A percentile compares a stretch with the other conserved stretches of the same genome.
These are phyloP conservation scores for Plecotus auritus DNA, from an alignment of 2,113 vertebrate genomes.

Conservation along the genomic window DNA sequence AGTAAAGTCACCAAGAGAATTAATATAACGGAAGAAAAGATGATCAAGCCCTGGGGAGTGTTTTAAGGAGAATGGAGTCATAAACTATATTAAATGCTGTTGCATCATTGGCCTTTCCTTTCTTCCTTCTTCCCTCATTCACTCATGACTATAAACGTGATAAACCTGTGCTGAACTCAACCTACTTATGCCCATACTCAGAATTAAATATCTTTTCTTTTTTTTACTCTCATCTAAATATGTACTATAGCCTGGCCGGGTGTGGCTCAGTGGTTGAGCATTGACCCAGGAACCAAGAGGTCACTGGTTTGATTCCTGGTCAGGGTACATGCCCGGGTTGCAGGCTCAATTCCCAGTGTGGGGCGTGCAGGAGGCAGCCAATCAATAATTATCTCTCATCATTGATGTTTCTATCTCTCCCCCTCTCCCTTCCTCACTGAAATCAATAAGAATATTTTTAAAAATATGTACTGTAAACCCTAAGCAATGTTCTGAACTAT, in stretches of 20 bases:
- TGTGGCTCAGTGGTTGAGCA: no score
- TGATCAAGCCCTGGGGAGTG: neutral
- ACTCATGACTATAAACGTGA: neutral
- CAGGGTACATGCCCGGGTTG: no score
- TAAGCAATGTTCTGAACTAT: neutral
- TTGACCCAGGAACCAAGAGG: no score
- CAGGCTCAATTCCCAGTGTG: no score
- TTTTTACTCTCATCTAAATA: neutral
- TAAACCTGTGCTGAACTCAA: neutral
- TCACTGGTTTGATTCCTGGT: no score
- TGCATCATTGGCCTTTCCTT: neutral
- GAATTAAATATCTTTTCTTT: neutral
- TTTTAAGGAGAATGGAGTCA: neutral
- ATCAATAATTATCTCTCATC: no score
- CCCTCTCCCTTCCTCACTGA: no score
- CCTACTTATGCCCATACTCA: neutral
- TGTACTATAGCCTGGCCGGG: neutral
- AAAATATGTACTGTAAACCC: neutral
- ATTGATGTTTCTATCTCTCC: no score
- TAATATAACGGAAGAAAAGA: conserved; percentile 36
- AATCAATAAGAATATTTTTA: no score
- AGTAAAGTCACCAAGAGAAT: neutral
- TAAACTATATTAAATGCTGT: neutral
- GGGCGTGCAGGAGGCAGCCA: no score
- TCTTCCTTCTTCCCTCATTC: neutral